Conservation (phyloP, 2,797 vertebrate species). For the Hylomyscus alleni region DNA sequence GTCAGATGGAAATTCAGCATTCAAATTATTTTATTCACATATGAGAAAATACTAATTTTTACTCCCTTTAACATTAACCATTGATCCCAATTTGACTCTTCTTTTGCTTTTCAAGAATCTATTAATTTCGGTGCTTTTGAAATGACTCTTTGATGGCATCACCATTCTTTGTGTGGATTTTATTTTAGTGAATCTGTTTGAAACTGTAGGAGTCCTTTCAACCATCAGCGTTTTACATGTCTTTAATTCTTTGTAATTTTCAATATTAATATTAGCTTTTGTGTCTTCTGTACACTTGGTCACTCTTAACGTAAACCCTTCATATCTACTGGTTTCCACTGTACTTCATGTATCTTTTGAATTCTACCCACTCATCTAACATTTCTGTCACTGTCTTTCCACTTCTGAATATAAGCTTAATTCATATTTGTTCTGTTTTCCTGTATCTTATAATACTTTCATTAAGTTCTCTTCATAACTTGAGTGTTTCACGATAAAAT, state of each 20-base stretch:
- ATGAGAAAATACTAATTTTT: background rate
- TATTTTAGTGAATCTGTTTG: constrained; percentile 41
- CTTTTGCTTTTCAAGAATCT: background rate
- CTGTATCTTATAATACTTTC: background rate
- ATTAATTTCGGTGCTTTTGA: constrained; percentile 4
- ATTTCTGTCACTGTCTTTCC: background rate
- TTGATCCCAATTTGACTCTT: background rate
- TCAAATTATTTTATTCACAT: background rate
- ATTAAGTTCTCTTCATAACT: background rate
- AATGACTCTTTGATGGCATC: background rate
- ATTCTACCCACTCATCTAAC: no score
- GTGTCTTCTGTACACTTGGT: background rate
- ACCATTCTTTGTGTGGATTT: background rate
- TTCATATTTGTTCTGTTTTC: background rate
- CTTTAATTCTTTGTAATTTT: constrained; percentile 30
- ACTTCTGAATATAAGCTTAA: background rate
- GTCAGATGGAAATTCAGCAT: background rate
- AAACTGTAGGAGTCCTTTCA: background rate
- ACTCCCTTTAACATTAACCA: background rate
- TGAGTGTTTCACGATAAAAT: background rate
- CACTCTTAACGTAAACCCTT: background rate
- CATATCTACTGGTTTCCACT: background rate
- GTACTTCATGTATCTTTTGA: background rate
- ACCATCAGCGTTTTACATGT: background rate
- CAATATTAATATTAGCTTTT: background rate